Evolutionary conservation across 2,888 invertebrate genomes (phyloP), one percentile per base, ranked within the genome.

Genomic region (Drosophila differens): DNA sequence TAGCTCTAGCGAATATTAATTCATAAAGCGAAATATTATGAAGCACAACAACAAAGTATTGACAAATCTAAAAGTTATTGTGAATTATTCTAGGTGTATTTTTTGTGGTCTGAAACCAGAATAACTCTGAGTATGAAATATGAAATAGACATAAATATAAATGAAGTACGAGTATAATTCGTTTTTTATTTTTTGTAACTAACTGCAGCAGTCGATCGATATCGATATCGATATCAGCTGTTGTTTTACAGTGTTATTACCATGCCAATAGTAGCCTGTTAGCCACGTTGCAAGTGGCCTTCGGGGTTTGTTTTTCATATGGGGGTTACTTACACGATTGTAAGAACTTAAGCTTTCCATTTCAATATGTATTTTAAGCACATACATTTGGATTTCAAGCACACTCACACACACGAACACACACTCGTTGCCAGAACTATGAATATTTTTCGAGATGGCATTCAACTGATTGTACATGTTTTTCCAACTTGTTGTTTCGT

Each of bases 381-480:
- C 4, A 47, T 25, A 25, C 22, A 47, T 22, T 47, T 16, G 22
- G 14, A 16, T 16, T 47, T 22, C 2, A 16, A 9, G 16, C 47
- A 22, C 44, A 22, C n/a, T 1, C 14, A 14, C 12, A 22, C 7
- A 22, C 44, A 7, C n/a, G 0, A 10, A 41, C 41, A 22, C 22
- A 2, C 22, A 25, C 25, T 16, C 47, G 16, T 47, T 16, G 25
- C 25, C 1, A 16, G 22, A 22, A 22, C 47, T 25, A 4, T 47
- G 47, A 47, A 47, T 16, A 47, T 16, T 47, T 16, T 16, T 4
- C 16, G 47, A 25, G 47, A 47, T 47, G 25, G 47, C 9, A 16
- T 47, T 47, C 47, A 47, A 25, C 62, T 66, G 51, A 25, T 25
- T 52, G n/a, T 39, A 61, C 25, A 61, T 51, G 39, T 39, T 61